These are phyloP conservation scores for Eulemur macaco DNA, from an alignment of 2,113 vertebrate genomes.

Conservation along the genomic window DNA sequence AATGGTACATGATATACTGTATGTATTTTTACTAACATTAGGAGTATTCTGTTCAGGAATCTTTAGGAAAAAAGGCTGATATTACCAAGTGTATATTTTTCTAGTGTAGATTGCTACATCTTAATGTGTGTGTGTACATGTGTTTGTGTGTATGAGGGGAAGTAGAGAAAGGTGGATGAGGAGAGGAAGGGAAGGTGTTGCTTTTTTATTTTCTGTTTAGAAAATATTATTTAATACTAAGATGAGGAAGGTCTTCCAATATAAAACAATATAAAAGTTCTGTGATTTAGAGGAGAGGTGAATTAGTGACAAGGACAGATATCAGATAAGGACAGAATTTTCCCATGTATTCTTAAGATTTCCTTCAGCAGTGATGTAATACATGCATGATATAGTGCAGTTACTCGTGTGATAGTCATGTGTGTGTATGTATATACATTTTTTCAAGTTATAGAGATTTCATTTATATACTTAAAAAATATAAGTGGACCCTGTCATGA, in stretches of 20 bases:
- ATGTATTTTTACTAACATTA: background rate
- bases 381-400: background rate
- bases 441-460: background rate
- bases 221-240: constrained; percentile 12
- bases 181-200: background rate
- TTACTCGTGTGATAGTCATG: background rate
- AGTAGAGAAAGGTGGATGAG: background rate
- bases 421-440: background rate
- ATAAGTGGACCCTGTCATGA: background rate
- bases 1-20: background rate
- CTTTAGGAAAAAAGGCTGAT: background rate
- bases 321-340: background rate
- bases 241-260: background rate
- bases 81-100: background rate
- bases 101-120: background rate
- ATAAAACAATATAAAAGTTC: background rate
- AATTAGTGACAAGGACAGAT: background rate
- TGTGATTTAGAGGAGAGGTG: background rate
- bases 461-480: background rate
- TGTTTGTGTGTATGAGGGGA: background rate
- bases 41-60: background rate
- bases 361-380: background rate
- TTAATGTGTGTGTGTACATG: background rate
- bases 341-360: background rate
- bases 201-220: background rate